Evolutionary conservation across 2,888 invertebrate genomes (phyloP), one percentile per base, ranked within the genome.

Genomic region (Shargacucullia verbasci): DNA sequence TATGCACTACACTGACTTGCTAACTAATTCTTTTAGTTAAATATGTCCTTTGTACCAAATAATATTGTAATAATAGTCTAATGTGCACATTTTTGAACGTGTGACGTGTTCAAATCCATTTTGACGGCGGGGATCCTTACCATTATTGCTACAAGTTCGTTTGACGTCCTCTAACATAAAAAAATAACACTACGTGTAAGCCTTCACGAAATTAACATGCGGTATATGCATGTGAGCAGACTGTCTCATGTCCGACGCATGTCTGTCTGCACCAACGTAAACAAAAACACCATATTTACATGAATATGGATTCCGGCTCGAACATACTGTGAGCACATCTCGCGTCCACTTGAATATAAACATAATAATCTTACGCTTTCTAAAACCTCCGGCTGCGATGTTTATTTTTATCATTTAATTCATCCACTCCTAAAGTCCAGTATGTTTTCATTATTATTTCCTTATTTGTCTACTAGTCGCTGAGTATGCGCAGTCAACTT

Each of bases 401-500:
- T 74, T 70, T 77, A 78, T 73, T 70, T 81, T 79, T 78, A 76
- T 81, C 70, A 70, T 76, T 70, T 73, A 75, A 73, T 69, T 78
- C 73, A 70, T 73, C 70, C 76, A 60, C 69, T 70, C 75, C 78
- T 76, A 74, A 70, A 65, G 70, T 54, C 67, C 65, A 69, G 74
- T 70, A 72, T 76, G 78, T 74, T 81, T 84, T 80, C 80, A 81
- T 85, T 83, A 83, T 83, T 82, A 82, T 84, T 81, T 80, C 84
- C 86, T 82, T 85, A 84, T 85, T 81, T 82, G 83, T 81, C 72
- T 71, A 59, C 57, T 66, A 57, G 73, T 68, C 72, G 78, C 78
- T 84, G 77, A 79, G 76, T 83, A 84, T 85, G 83, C 83, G 81
- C 73, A 74, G 76, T 74, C 79, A 75, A 81, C 85, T 87, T 86